phyloP scores from a whole-genome alignment of 2,888 invertebrate species.

The Pollenia angustigena region DNA sequence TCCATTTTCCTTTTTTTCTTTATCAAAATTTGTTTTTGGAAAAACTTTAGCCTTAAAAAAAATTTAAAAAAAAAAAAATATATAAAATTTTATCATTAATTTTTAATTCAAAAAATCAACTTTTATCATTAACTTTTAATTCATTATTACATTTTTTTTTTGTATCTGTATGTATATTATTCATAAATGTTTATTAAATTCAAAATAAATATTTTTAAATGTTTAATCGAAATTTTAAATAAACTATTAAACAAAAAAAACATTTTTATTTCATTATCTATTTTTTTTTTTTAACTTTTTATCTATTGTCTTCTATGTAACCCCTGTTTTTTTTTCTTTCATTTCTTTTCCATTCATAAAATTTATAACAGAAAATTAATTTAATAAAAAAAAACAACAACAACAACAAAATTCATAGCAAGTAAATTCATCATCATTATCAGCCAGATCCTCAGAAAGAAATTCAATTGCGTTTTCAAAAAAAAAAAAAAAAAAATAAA shows the following conservation, averaged over 20 bases:
- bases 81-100: slow-evolving; percentile 4
- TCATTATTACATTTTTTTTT: slow-evolving; percentile 41
- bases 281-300: too few relatives aligned
- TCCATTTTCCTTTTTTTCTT: slow-evolving; percentile 5
- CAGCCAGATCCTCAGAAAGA: slow-evolving; percentile 63
- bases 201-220: slow-evolving; percentile 36
- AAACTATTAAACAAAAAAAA: slow-evolving; percentile 32
- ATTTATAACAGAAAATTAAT: slow-evolving; percentile 10
- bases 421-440: slow-evolving; percentile 70
- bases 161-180: slow-evolving; percentile 11
- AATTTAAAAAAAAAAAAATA: slow-evolving; percentile 11
- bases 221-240: slow-evolving; percentile 50
- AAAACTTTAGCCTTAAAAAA: slow-evolving; percentile 9
- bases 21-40: not conserved
- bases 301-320: slow-evolving; percentile 4
- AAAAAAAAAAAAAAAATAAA: not conserved
- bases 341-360: slow-evolving; percentile 21
- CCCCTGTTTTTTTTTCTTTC: not conserved
- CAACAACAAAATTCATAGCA: slow-evolving; percentile 73
- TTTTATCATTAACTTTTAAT: slow-evolving; percentile 8
- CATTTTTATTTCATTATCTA: slow-evolving; percentile 50
- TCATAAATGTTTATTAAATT: slow-evolving; percentile 44
- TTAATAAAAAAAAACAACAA: slow-evolving; percentile 41
- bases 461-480: slow-evolving; percentile 6
- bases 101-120: not conserved